Percentiles rank a stretch among this genome's conserved stretches.
Conservation (phyloP, 2,797 vertebrate species). For the Lagodon rhomboides region DNA sequence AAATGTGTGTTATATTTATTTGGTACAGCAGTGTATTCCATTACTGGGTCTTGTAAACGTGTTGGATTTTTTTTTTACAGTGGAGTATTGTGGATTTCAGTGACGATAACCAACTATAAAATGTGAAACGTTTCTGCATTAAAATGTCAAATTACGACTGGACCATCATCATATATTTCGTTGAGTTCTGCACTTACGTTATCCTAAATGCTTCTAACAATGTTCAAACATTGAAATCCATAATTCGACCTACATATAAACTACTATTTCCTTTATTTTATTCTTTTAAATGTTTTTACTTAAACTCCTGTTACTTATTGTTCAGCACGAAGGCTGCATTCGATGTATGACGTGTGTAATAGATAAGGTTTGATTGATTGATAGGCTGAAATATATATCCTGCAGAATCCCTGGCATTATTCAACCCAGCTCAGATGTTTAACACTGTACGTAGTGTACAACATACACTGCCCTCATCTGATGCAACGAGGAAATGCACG, state of each 20-base stretch:
- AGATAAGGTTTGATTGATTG: background rate
- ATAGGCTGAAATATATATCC: background rate
- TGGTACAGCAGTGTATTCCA: background rate
- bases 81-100: background rate
- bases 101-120: background rate
- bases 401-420: background rate
- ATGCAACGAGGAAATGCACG: constrained; percentile 55
- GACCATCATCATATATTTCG: too few species aligned
- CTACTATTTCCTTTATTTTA: too few species aligned
- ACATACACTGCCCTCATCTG: constrained; percentile 65
- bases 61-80: background rate
- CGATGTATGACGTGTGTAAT: too few species aligned
- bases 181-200: too few species aligned
- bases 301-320: too few species aligned
- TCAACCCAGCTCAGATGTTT: background rate
- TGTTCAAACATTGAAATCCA: too few species aligned
- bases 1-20: background rate
- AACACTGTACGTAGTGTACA: background rate
- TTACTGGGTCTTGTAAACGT: background rate
- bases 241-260: too few species aligned
- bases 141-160: too few species aligned
- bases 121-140: too few species aligned
- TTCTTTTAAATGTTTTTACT: too few species aligned
- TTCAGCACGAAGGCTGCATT: too few species aligned
- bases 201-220: too few species aligned